phyloP scores from a whole-genome alignment of 2,888 invertebrate species.

The Sphinx pinastri region DNA sequence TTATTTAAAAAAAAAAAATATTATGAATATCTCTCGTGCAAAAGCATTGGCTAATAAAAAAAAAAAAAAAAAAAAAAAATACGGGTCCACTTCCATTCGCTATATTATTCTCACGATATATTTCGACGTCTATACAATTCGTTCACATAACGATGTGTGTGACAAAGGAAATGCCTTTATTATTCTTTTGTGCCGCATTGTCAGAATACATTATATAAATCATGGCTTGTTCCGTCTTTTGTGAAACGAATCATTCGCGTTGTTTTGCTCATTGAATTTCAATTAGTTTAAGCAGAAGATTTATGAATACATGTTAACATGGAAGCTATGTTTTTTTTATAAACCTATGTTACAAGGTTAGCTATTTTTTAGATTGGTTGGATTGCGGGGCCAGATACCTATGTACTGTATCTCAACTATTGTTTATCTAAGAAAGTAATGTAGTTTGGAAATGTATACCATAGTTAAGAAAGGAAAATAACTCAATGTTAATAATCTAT shows the following conservation, averaged over 20 bases:
- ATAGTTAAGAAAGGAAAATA: too few relatives aligned
- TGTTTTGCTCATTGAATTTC: slow-evolving; percentile 26
- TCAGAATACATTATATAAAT: slow-evolving; percentile 27
- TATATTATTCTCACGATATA: slow-evolving; percentile 16
- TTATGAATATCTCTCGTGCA: not conserved
- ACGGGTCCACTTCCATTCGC: not conserved
- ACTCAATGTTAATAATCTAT: too few relatives aligned
- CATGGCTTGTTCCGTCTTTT: slow-evolving; percentile 18
- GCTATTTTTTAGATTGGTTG: not conserved
- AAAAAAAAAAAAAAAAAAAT: slow-evolving; percentile 2
- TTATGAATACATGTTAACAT: not conserved
- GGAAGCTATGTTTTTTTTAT: not conserved
- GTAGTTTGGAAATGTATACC: too few relatives aligned
- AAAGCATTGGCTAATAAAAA: not conserved
- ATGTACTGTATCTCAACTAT: too few relatives aligned
- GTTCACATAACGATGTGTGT: slow-evolving; percentile 21
- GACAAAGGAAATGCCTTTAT: slow-evolving; percentile 29
- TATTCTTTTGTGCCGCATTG: slow-evolving; percentile 26
- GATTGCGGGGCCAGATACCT: too few relatives aligned
- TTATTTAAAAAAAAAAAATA: not conserved
- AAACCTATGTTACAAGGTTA: not conserved
- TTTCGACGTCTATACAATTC: slow-evolving; percentile 23
- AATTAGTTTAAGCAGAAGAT: slow-evolving; percentile 17
- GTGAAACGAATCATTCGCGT: slow-evolving; percentile 13
- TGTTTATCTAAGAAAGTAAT: too few relatives aligned